Conservation (phyloP, 53 echinoderm and acorn worm genomes). For the Holothuria leucospilota region DNA sequence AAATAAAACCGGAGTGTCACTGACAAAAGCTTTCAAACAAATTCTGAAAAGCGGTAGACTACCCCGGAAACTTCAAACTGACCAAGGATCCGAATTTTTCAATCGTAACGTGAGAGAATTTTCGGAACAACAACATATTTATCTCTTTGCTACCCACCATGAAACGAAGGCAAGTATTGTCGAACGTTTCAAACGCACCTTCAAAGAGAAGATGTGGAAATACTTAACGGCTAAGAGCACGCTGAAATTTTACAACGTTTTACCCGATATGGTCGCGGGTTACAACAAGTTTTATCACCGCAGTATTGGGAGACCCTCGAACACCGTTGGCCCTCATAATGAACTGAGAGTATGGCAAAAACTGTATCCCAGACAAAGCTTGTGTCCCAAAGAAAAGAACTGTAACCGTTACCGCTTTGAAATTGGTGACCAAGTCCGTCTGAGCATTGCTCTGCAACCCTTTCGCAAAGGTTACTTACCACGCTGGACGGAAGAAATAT, state of each 20-base stretch:
- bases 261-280: constrained; percentile 32
- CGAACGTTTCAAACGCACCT: constrained; percentile 53
- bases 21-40: constrained; percentile 12
- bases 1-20: constrained; percentile 31
- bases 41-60: constrained; percentile 11
- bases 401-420: constrained; percentile 11
- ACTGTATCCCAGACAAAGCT: too few species aligned
- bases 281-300: constrained; percentile 56
- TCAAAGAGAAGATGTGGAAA: constrained; percentile 46
- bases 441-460: constrained; percentile 35
- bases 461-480: constrained; percentile 66
- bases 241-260: constrained; percentile 7
- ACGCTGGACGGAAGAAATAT: constrained; percentile 67
- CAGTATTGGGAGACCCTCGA: constrained; percentile 32
- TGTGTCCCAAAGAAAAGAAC: background rate
- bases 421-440: constrained; percentile 53
- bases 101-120: constrained; percentile 18
- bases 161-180: constrained; percentile 63
- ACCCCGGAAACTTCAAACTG: constrained; percentile 46
- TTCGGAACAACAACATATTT: constrained; percentile 10
- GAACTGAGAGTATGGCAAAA: constrained; percentile 4
- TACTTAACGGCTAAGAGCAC: constrained; percentile 54
- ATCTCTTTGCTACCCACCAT: constrained; percentile 57
- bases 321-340: background rate
- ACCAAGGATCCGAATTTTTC: constrained; percentile 44